phyloP scores from a whole-genome alignment of 1,140 invertebrate genomes.

The Acromyrmex heyeri region DNA sequence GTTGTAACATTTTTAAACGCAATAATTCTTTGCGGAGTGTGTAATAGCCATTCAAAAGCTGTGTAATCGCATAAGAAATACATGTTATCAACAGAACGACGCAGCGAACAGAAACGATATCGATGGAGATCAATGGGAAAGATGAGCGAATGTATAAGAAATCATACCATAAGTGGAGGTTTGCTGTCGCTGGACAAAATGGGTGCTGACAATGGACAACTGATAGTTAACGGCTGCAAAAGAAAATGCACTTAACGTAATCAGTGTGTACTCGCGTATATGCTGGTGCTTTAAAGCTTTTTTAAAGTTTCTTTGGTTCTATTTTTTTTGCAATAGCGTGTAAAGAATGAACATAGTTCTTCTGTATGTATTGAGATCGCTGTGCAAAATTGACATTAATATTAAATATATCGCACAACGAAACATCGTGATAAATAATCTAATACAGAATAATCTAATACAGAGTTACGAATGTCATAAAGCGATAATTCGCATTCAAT shows the following conservation, averaged over 20 bases:
- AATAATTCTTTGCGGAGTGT: conserved; percentile 43
- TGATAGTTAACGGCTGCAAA: conserved; percentile 87
- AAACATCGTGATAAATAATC: neutral
- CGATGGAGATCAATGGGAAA: conserved; percentile 26
- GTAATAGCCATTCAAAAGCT: conserved; percentile 58
- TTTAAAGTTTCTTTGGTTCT: neutral
- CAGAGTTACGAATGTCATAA: conserved; percentile 2
- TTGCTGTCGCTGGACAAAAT: conserved; percentile 87
- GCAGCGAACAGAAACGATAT: conserved; percentile 48
- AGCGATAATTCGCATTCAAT: conserved; percentile 17
- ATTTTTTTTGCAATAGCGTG: conserved; percentile 43
- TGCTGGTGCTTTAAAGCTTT: conserved; percentile 33
- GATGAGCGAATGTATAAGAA: conserved; percentile 79
- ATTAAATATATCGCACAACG: conserved; percentile 21
- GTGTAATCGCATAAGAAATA: conserved; percentile 41
- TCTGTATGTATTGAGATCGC: neutral
- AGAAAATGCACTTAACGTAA: conserved; percentile 81
- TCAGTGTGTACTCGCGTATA: conserved; percentile 64
- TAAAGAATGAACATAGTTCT: conserved; percentile 16
- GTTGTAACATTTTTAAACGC: conserved; percentile 37
- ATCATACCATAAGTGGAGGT: conserved; percentile 88
- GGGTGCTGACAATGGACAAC: conserved; percentile 87
- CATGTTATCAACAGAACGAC: conserved; percentile 54
- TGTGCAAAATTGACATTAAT: conserved; percentile 27
- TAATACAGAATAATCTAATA: neutral